Conservation (phyloP, 2,797 vertebrate genomes). For the Squalus acanthias region DNA sequence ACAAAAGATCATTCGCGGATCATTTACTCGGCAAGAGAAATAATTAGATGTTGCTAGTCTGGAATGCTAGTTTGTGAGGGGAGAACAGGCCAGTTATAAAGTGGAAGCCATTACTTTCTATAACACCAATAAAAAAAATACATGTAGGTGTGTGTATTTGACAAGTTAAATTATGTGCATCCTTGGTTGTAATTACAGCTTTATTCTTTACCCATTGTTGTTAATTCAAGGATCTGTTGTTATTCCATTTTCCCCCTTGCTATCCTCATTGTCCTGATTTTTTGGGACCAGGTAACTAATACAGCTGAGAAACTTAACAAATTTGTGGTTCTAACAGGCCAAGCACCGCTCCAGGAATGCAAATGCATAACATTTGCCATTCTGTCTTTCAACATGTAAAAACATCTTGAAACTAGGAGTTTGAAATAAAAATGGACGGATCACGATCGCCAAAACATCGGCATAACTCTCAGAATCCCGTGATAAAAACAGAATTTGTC, state of each 20-base stretch:
- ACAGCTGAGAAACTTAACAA: background rate
- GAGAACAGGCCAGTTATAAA: conserved; percentile 9
- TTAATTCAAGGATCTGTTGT: background rate
- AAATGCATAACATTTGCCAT: background rate
- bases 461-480: background rate
- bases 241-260: background rate
- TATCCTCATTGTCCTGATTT: background rate
- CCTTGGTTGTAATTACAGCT: conserved; percentile 13
- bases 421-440: background rate
- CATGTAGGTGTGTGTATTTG: background rate
- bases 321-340: background rate
- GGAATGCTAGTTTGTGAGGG: background rate
- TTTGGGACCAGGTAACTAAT: background rate
- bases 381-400: background rate
- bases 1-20: conserved; percentile 30
- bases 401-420: background rate
- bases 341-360: background rate
- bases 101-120: background rate
- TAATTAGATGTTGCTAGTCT: conserved; percentile 31
- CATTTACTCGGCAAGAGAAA: conserved; percentile 16
- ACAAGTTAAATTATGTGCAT: conserved; percentile 29
- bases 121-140: conserved; percentile 7
- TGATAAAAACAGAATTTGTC: background rate
- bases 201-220: background rate
- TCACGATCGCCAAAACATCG: background rate